Evolutionary conservation across 2,888 invertebrate genomes (phyloP), one percentile per base, ranked within the genome.

Genomic region (Drosophila neonasuta): DNA sequence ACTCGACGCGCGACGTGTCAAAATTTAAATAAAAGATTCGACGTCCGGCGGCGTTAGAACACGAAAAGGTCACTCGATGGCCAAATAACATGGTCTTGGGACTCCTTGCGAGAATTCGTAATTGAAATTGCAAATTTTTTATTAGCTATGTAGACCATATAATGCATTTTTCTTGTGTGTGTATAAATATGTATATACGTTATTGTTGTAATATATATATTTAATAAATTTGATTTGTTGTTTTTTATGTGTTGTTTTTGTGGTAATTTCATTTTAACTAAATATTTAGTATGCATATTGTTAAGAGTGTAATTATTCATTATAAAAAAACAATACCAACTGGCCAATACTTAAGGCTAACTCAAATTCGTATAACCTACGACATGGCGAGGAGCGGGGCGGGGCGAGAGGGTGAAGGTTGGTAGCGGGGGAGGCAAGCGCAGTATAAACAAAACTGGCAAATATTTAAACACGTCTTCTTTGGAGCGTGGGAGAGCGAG

Each of bases 311-410:
- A 41, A 44, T 54, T 51, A 54, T 45, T 50, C 13, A 24, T 44
- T 17, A 24, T 42, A 48, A 56, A 70, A 68, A 65, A 77, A 78
- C 64, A 75, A 71, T 59, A 69, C 71, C 77, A 77, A 79, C 68
- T 73, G 71, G 70, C 71, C 74, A 71, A 78, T 86, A 79, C 73
- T 69, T 81, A 84, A 73, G 51, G 79, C 79, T 87, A 81, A 81
- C 79, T 85, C 76, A 84, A 86, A 81, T 81, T 81, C 45, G 52
- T 70, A 81, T 86, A 86, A 81, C 87, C 81, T 81, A 81, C 85
- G 72, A 66, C 58, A 65, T 45, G 65, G 59, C 36, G 61, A 30
- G 52, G 17, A 24, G 24, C 6, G 29, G 44, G 49, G 60, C 11
- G 45, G 30, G 46, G 41, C 11, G 15, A 20, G 44, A 10, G 10